Evolutionary conservation across 1,140 invertebrate genomes (phyloP).

Genomic region (Pseudomyrmex flavicornis): DNA sequence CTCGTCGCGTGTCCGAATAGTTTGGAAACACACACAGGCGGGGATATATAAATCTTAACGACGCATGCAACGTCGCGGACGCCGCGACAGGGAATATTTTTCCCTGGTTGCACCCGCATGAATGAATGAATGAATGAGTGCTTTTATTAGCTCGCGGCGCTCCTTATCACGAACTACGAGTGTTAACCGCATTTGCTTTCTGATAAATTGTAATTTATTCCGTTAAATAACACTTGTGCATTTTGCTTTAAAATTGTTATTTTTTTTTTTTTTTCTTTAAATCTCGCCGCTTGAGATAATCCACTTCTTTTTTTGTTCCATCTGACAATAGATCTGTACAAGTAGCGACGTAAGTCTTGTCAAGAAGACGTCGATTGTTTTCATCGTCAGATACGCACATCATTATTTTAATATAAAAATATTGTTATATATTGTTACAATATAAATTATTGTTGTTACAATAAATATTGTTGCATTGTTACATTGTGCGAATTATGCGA

Average conservation of each 20-base stretch:
- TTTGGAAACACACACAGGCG: not conserved
- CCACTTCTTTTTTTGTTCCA: not conserved
- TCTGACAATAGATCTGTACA: not conserved
- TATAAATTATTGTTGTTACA: too few relatives aligned
- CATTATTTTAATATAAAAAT: not conserved
- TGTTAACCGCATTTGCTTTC: conserved; percentile 31
- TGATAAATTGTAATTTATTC: conserved; percentile 42
- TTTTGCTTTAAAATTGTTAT: conserved; percentile 31
- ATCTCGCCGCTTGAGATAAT: not conserved
- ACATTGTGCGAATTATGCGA: not conserved
- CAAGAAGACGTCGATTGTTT: conserved; percentile 3
- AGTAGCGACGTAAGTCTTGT: not conserved
- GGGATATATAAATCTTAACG: conserved; percentile 31
- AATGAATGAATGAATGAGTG: conserved; percentile 41
- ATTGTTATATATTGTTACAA: not conserved
- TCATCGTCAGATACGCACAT: not conserved
- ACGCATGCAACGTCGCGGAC: conserved; percentile 29
- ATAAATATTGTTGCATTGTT: not conserved
- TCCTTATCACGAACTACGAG: conserved; percentile 11
- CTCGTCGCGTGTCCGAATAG: conserved; percentile 39
- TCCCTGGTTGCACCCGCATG: conserved; percentile 9
- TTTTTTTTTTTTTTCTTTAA: not conserved
- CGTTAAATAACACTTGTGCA: conserved; percentile 32
- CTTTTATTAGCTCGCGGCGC: conserved; percentile 26
- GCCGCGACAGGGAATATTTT: conserved; percentile 26